Evolutionary conservation across 2,888 invertebrate genomes (phyloP).

Genomic region (Malacosoma neustria): DNA sequence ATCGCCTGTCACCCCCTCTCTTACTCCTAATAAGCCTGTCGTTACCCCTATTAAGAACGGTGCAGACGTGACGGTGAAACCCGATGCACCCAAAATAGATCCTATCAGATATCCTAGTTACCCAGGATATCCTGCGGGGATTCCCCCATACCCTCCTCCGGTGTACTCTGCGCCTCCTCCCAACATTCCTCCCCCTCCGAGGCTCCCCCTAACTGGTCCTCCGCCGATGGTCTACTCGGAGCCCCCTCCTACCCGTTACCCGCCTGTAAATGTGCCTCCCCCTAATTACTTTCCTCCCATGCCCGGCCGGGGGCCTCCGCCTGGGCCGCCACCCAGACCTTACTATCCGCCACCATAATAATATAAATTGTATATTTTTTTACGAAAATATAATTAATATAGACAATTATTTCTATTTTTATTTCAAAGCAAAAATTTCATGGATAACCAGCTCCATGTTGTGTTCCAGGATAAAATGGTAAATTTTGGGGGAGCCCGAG

Average conservation of each 20-base stretch:
- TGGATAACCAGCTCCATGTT: too few relatives aligned
- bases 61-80: conserved; percentile 42
- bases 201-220: conserved; percentile 49
- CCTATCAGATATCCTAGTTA: conserved; percentile 37
- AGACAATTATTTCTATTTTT: conserved; percentile 25
- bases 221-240: conserved; percentile 53
- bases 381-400: conserved; percentile 56
- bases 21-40: conserved; percentile 24
- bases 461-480: too few relatives aligned
- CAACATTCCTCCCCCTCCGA: conserved; percentile 33
- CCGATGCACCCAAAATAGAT: conserved; percentile 48
- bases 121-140: conserved; percentile 40
- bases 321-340: conserved; percentile 44
- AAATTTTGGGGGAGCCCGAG: too few relatives aligned
- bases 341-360: conserved; percentile 62
- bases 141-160: conserved; percentile 50
- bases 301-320: conserved; percentile 31
- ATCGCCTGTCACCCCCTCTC: conserved; percentile 53
- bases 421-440: too few relatives aligned
- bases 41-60: conserved; percentile 60
- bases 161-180: conserved; percentile 60
- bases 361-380: conserved; percentile 43
- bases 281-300: conserved; percentile 49
- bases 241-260: conserved; percentile 43
- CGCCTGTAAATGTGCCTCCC: conserved; percentile 54